Percentiles rank a stretch among this genome's conserved stretches.
phyloP scores from a whole-genome alignment of 2,113 vertebrate species.

The Columba janthina region DNA sequence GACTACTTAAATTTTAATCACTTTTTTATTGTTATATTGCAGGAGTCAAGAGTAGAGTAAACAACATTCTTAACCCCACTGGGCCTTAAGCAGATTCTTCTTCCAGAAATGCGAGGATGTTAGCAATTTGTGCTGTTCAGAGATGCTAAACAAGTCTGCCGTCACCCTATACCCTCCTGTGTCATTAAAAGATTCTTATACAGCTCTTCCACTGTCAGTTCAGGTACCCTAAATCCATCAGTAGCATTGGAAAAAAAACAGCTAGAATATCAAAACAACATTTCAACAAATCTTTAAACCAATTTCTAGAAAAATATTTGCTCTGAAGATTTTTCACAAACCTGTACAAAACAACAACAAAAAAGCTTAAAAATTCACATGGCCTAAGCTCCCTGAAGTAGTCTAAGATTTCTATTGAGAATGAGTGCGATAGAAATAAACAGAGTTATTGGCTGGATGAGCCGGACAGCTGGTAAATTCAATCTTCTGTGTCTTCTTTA shows the following conservation, averaged over 20 bases:
- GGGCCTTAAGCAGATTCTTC: slow-evolving; percentile 45
- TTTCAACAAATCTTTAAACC: neutral
- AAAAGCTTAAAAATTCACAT: neutral
- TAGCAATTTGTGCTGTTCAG: slow-evolving; percentile 43
- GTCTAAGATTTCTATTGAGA: slow-evolving; percentile 33
- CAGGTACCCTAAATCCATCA: slow-evolving; percentile 38
- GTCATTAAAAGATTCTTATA: slow-evolving; percentile 12
- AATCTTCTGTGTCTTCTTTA: slow-evolving; percentile 20
- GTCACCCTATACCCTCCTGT: slow-evolving; percentile 41
- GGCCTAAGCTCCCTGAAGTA: slow-evolving; percentile 26
- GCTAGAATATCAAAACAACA: neutral
- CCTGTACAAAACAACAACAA: neutral
- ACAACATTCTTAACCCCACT: slow-evolving; percentile 57
- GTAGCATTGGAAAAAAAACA: neutral
- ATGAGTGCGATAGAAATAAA: slow-evolving; percentile 23
- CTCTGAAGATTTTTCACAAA: slow-evolving; percentile 15
- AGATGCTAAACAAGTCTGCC: slow-evolving; percentile 55
- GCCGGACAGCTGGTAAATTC: neutral
- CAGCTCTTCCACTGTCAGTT: slow-evolving; percentile 8
- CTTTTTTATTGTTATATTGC: slow-evolving; percentile 70
- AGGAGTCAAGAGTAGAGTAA: slow-evolving; percentile 69
- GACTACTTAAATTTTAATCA: slow-evolving; percentile 75
- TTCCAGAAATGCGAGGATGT: slow-evolving; percentile 30
- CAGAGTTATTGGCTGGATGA: neutral
- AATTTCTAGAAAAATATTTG: neutral